Evolutionary conservation across 2,113 vertebrate species (phyloP), one percentile per base, ranked within the genome.

Genomic region (Zingel zingel): DNA sequence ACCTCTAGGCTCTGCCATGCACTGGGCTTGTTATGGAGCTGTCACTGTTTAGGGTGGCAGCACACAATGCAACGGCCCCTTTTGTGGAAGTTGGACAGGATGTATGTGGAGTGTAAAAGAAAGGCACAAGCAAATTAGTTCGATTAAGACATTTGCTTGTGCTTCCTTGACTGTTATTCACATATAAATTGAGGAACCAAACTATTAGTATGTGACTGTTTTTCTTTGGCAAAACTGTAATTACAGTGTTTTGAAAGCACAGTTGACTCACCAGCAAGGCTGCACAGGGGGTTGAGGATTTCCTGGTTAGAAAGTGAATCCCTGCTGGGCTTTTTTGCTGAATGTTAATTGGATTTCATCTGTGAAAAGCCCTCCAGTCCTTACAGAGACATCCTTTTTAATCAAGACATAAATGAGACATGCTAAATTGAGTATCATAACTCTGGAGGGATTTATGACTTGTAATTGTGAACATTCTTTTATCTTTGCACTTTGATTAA

Each of bases 381-480:
- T 82, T 54, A 74, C 83, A 82, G 56, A 75, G 66, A 88, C 78
- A 81, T 88, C 74, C 86, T 81, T 92, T 94, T 92, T 83, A 86
- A 92, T 88, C 88, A 88, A 87, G 85, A 87, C 90, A 89, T 83
- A 90, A 90, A 91, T 87, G 86, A 89, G 74, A 92, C 83, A 68
- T 84, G 81, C 61, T 75, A 72, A 89, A 83, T 77, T 65, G 79
- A 58, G 81, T 82, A 87, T 84, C 74, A 57, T 68, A 79, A 64
- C 85, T 88, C 85, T 51, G 48, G 77, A 91, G 89, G 89, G 73
- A 86, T 80, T 80, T 58, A 63, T 53, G 50, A 48, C 83, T 85
- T 86, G 70, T 84, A 85, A 88, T 67, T 79, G 88, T 89, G 83
- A 82, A 61, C 50, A 85, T 70, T 86, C 8, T 90, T 86, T 91